Percentiles rank a stretch among this genome's conserved stretches.
Evolutionary conservation across 2,888 invertebrate genomes (phyloP).

Genomic region (Eupithecia insigniata): DNA sequence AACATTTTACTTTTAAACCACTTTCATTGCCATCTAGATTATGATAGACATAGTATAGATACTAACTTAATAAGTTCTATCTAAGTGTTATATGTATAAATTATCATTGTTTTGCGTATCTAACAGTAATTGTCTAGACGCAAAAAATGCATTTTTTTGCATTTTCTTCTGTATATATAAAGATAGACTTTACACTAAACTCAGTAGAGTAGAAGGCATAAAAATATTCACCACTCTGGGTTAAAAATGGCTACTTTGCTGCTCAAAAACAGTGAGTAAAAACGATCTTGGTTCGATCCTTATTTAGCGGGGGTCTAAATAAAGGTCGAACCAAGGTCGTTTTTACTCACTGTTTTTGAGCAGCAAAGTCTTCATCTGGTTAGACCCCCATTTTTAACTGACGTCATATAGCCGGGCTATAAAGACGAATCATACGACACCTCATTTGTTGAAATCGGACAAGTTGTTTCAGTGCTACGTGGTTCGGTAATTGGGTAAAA

Average conservation of each 20-base stretch:
- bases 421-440: too few species aligned
- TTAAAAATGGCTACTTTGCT: too few species aligned
- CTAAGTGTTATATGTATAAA: neutral
- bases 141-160: constrained; percentile 2
- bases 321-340: too few species aligned
- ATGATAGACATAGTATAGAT: neutral
- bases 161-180: neutral
- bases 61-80: neutral
- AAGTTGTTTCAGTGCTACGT: too few species aligned
- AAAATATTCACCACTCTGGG: neutral
- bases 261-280: neutral
- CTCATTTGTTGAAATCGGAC: too few species aligned
- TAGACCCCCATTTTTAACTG: too few species aligned
- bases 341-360: too few species aligned
- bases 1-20: constrained; percentile 3
- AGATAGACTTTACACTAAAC: neutral
- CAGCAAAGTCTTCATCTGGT: neutral
- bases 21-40: constrained; percentile 9
- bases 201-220: neutral
- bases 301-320: too few species aligned
- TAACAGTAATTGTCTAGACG: neutral
- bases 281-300: neutral
- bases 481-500: neutral
- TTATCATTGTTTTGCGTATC: neutral
- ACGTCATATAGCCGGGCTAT: too few species aligned